These are phyloP conservation scores for Henricia sp. DNA, from an alignment of 53 echinoderm and acorn worm genomes.

Conservation along the genomic window DNA sequence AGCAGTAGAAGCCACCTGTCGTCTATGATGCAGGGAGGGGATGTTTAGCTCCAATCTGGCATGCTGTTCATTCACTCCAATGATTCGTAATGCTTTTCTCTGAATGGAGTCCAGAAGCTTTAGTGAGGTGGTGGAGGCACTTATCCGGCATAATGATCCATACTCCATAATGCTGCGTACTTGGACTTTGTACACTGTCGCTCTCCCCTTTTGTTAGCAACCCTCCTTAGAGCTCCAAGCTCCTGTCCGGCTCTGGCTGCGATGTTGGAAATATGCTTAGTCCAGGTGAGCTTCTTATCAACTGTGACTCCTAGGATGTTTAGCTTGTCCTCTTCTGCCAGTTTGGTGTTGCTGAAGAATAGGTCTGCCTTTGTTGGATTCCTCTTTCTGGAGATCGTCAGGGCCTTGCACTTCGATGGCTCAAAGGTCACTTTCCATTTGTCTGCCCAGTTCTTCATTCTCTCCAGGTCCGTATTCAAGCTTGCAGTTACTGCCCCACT, in stretches of 20 bases:
- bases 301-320: slow-evolving; percentile 53
- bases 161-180: slow-evolving; percentile 66
- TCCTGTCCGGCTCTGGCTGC: slow-evolving; percentile 59
- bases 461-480: no score
- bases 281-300: slow-evolving; percentile 53
- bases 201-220: slow-evolving; percentile 32
- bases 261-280: slow-evolving; percentile 49
- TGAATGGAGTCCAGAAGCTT: slow-evolving; percentile 51
- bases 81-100: slow-evolving; percentile 54
- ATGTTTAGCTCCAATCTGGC: slow-evolving; percentile 14
- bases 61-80: slow-evolving; percentile 27
- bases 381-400: not conserved
- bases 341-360: not conserved
- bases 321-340: not conserved
- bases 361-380: no score
- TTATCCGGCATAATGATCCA: slow-evolving; percentile 60
- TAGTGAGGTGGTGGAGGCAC: slow-evolving; percentile 41
- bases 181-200: slow-evolving; percentile 50
- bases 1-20: slow-evolving; percentile 39
- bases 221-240: slow-evolving; percentile 57
- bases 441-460: slow-evolving; percentile 1
- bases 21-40: slow-evolving; percentile 47
- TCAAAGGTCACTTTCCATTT: not conserved
- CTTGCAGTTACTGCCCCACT: no score
- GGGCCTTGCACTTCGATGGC: slow-evolving; percentile 4